Evolutionary conservation across 2,797 vertebrate genomes (phyloP), one percentile per base, ranked within the genome.

Genomic region (Syndactyla subalaris): DNA sequence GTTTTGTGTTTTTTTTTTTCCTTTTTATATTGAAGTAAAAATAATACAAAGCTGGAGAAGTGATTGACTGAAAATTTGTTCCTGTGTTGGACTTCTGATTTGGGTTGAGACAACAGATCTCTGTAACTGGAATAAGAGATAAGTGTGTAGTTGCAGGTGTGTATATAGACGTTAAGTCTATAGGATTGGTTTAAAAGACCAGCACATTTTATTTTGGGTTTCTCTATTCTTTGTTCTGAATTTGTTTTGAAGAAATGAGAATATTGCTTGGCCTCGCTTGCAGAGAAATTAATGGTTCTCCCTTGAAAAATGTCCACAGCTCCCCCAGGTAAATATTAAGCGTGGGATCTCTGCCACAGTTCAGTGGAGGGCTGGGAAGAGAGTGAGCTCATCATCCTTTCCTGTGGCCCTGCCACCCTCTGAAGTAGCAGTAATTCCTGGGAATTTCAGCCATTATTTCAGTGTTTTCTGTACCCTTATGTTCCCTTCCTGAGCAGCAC

Each of bases 41-140:
- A 80, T 66, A 67, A 27, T 46, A 34, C 48, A 78, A 88, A 71
- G 63, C 54, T 92, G 54, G 77, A 86, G 48, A 73, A 95, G 19
- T 59, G 41, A 94, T 67, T 91, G 68, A 86, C 55, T 93, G 79
- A 79, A 58, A 68, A 88, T 65, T 90, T 93, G 74, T 76, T 87
- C 63, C 12, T 67, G 29, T 88, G 77, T 89, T 34, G 49, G 59
- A 23, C 49, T 75, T 88, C 39, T 85, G 65, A 30, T 87, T 85
- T 30, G 10, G 26, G 49, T 96, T 92, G 57, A 95, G 48, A 51
- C 38, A 85, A 73, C 14, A 63, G 51, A 76, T 73, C 34, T 68
- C 73, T 65, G 45, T 54, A 72, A 29, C 63, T 85, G 72, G 49
- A 77, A 13, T 51, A 59, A 57, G 8, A 71, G 72, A 62, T 82